Base-by-base conservation (phyloP, 2,113 vertebrate genomes). In the Pheucticus melanocephalus region DNA sequence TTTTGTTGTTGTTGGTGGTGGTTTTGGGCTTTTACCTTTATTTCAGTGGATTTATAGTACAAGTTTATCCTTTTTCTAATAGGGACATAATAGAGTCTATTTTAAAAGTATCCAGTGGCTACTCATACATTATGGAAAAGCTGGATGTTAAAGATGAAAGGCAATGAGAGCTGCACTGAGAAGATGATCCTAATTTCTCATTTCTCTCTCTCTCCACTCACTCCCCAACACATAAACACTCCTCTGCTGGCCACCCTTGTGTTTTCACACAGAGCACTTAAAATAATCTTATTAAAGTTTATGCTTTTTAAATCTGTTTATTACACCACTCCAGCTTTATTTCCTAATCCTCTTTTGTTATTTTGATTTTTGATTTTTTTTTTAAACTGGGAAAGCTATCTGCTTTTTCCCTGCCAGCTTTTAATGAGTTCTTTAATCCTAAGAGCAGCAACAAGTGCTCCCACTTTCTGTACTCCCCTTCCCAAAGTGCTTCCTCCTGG, bases 271-370 rank as follows among this genome's bases (percentile, higher is more conserved):
- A 63, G 39, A 71, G 63, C 53, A 85, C 27, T 66, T 82, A 45
- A 76, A 82, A 89, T 65, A 82, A 87, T 72, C 39, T 64, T 57
- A 71, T 59, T 73, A 24, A 89, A 60, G 25, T 79, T 85, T 40
- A 83, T 73, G 50, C 19, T 85, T 93, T 94, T 88, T 7, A 14
- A 89, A 92, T 85, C 65, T 87, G 66, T 90, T 94, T 91, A 81
- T 79, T 94, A 54, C 8, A 84, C 19, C 45, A 50, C 66, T 88
- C 18, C 85, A 84, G 80, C 23, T 79, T 92, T 66, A 57, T 50
- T 77, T 82, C 31, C 40, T 91, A 92, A 92, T 93, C 70, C 40
- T 78, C 72, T 88, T 84, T 44, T 65, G 10, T 82, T 86, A 8
- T 51, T 65, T 63, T 31, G 37, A 31, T 24, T 92, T 91, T 61